Base-by-base conservation (phyloP, 1,140 invertebrate genomes). In the Pseudomyrmex flavicornis region DNA sequence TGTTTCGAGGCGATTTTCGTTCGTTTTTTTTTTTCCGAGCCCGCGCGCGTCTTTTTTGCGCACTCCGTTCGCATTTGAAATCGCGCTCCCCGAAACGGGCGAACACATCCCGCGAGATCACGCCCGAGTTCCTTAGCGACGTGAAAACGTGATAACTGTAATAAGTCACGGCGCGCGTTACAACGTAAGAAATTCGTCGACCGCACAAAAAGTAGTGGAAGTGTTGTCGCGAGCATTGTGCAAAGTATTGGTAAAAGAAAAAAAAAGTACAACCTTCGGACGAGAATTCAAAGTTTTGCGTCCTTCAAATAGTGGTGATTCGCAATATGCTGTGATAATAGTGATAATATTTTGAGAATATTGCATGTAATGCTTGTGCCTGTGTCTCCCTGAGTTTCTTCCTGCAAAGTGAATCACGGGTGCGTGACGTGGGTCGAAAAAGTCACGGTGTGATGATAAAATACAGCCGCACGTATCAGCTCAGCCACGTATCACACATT, bases 41-140 rank as follows among this genome's bases (percentile, higher is more conserved):
- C 66, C n/a, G 17, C 62, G 80, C 26, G 26, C 26, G 26, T 26
- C 26, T 12, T 56, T 83, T 75, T 79, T 54, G 76, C 35, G 22
- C 76, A 68, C n/a, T 44, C n/a, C 13, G 13, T 22, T 63, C 59
- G 22, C 46, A 46, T 48, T 54, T 20, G 8, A 44, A 62, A 46
- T n/a, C 61, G 69, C 22, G 26, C 65, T 50, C 35, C 17, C 17
- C 17, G 63, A 12, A 15, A 8, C 8, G 61, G 10, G 58, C 52
- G 44, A 65, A 59, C 46, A 26, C 26, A 26, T 13, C 52, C 52
- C 20, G 44, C 76, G 66, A 70, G 26, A 26, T 79, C 52, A 65
- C 44, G 44, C 66, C 76, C 66, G 66, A 70, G 22, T 46, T 70
- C 66, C 48, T 61, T 80, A 80, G 70, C 76, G 48, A 56, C 54